A percentile compares a stretch with the other conserved stretches of the same genome.
Conservation (phyloP, 1,140 invertebrate species). For the Nymphalis io region DNA sequence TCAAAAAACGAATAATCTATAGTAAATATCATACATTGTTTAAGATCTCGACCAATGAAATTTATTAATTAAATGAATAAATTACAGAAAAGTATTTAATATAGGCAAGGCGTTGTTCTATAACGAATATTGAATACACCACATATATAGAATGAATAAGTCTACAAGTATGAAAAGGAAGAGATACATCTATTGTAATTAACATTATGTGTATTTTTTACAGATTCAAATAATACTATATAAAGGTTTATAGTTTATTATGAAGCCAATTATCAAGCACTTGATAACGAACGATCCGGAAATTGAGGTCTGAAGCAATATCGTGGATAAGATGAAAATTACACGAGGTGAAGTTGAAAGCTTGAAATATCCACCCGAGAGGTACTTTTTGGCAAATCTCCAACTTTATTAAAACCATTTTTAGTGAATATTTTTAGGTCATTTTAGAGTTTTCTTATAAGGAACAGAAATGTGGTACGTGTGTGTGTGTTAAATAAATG, state of each 20-base stretch:
- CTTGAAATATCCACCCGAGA: neutral
- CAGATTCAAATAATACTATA: neutral
- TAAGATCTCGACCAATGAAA: too few relatives aligned
- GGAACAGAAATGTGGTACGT: neutral
- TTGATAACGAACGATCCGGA: constrained; percentile 4
- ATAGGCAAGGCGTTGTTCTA: too few relatives aligned
- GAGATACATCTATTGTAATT: too few relatives aligned
- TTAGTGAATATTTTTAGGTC: neutral
- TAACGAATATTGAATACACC: too few relatives aligned
- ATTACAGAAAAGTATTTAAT: too few relatives aligned
- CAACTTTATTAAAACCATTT: constrained; percentile 1
- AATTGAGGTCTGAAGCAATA: constrained; percentile 14
- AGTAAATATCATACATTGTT: too few relatives aligned
- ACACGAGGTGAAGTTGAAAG: constrained; percentile 15
- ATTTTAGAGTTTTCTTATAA: neutral
- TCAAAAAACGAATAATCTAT: too few relatives aligned
- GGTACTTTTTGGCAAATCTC: constrained; percentile 1
- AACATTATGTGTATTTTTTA: too few relatives aligned
- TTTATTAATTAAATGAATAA: too few relatives aligned
- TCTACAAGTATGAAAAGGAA: too few relatives aligned
- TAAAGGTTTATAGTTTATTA: neutral
- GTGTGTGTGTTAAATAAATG: too few relatives aligned
- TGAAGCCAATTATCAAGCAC: constrained; percentile 1
- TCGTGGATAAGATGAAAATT: constrained; percentile 21
- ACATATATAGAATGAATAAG: too few relatives aligned